Conservation (phyloP, 2,113 vertebrate genomes). For the Dissostichus mawsoni region DNA sequence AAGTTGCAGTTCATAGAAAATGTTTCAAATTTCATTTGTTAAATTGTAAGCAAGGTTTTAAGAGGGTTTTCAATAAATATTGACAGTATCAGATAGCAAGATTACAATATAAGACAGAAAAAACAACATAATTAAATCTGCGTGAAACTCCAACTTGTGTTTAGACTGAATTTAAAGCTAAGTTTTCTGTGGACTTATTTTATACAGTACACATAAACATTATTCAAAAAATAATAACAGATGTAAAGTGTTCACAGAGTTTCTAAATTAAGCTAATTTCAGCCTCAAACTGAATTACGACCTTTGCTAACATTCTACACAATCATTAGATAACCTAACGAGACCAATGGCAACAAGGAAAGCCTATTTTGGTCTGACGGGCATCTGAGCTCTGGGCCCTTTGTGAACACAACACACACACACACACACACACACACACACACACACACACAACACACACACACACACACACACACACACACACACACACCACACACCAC, state of each 20-base stretch:
- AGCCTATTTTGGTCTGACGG: background rate
- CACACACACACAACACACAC: conserved; percentile 25
- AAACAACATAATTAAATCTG: background rate
- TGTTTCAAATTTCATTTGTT: too few species aligned
- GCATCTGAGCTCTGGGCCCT: conserved; percentile 8
- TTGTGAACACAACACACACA: conserved; percentile 30
- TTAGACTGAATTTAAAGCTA: background rate
- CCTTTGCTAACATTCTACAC: background rate
- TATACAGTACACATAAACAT: too few species aligned
- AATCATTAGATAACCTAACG: background rate
- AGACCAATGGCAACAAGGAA: background rate
- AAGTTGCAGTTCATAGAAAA: background rate
- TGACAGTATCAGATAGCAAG: background rate
- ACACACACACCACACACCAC: conserved; percentile 8
- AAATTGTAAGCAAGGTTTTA: background rate
- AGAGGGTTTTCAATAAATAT: background rate
- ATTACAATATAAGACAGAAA: background rate
- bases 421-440: background rate
- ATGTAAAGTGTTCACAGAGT: too few species aligned
- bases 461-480: conserved; percentile 17
- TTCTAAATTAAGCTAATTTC: background rate
- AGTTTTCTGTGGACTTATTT: too few species aligned
- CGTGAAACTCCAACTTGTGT: background rate
- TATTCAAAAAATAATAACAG: background rate
- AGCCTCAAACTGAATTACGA: background rate